Base-by-base conservation (phyloP, 2,113 vertebrate species). In the Neotoma lepida region DNA sequence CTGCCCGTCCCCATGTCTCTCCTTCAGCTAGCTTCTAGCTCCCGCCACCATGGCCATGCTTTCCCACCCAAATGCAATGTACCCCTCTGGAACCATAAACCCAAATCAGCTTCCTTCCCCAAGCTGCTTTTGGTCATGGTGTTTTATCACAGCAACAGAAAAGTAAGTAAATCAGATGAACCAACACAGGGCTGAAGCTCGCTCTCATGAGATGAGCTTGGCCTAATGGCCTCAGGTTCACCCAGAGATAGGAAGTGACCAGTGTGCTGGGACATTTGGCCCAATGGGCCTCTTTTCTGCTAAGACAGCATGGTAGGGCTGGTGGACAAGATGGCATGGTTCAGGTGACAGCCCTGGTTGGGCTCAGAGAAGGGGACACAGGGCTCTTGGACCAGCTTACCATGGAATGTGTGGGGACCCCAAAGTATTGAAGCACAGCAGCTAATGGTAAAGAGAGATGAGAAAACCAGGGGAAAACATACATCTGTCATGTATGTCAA, bases 1-100 rank as follows among this genome's bases (percentile, higher is more conserved):
- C n/a, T 82, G 78, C 3, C 4, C 18, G 17, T 1, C 18, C 6
- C 35, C 20, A 9, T 41, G 1, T 28, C 2, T 4, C 12, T n/a
- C 78, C 78, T 81, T n/a, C 35, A 58, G 51, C 54, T 35, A 58
- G 22, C 20, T 26, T n/a, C 35, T 39, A n/a, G 54, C 35, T 26
- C 54, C 78, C 2, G 6, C 22, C 20, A 7, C 54, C 18, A 8
- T 39, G 22, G 74, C 30, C 17, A 22, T n/a, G 35, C 35, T 14
- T 81, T 56, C 51, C 51, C 77, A n/a, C 33, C 20, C 56, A n/a
- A n/a, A n/a, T 81, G 77, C 30, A 12, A 56, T 56, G 33, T n/a
- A 39, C 17, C 5, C 35, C 10, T 58, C 49, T 81, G 51, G 35
- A 54, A n/a, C 77, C 77, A n/a, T 9, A 54, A 54, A 54, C 77